phyloP scores from a whole-genome alignment of 2,113 vertebrate species.

The Otocyon megalotis region DNA sequence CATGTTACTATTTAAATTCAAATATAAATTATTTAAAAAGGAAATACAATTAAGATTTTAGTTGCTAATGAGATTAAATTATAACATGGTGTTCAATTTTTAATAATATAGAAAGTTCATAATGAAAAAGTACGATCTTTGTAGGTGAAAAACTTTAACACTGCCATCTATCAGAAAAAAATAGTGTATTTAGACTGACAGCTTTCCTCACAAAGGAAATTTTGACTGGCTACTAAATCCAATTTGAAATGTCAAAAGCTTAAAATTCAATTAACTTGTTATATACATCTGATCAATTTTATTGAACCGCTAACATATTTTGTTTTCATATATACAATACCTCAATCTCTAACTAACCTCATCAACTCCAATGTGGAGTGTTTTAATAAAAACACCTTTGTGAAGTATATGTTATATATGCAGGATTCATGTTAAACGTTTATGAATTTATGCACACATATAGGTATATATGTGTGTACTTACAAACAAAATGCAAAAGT shows the following conservation, averaged over 20 bases:
- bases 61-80: background rate
- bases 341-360: background rate
- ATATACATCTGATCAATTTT: background rate
- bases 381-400: background rate
- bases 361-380: background rate
- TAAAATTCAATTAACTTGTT: background rate
- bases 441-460: background rate
- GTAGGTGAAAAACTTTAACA: background rate
- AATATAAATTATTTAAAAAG: slow-evolving; percentile 22
- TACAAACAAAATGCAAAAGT: background rate
- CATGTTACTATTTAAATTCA: background rate
- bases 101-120: background rate
- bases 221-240: background rate
- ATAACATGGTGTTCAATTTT: background rate
- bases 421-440: background rate
- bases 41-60: slow-evolving; percentile 13
- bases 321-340: background rate
- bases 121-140: background rate
- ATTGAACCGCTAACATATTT: background rate
- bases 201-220: background rate
- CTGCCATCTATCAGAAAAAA: background rate
- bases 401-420: background rate
- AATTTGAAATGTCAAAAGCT: background rate
- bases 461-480: background rate
- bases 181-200: background rate